Evolutionary conservation across 2,113 vertebrate genomes (phyloP), one percentile per base, ranked within the genome.

Genomic region (Delphinus delphis): DNA sequence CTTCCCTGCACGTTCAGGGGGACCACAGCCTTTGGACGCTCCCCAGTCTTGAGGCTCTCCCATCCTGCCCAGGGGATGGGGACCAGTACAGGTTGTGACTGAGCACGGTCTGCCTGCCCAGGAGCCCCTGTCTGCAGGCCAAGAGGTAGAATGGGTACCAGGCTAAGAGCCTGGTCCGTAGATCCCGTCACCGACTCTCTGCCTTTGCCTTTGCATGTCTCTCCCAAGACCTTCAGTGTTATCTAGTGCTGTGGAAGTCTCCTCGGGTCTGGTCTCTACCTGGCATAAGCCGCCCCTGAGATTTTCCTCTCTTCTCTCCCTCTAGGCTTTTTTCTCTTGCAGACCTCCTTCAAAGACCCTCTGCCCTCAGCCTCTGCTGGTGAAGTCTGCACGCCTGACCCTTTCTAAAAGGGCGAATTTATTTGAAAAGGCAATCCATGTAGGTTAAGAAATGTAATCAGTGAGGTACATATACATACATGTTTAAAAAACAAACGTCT

Each of bases 81-180:
- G 20, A 2, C 12, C 1, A 5, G 15, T 73, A 13, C 36, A 65
- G 28, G 2, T 33, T 47, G 8, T 31, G 11, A 0, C 18, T 12
- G 38, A 79, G 38, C 20, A 10, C 28, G 1, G 20, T 60, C 62
- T 76, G 12, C n/a, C 26, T n/a, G 73, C 15, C 21, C 9, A 28
- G 44, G 14, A 85, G 21, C 20, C 53, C 31, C 7, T 26, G 31
- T 38, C 50, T 18, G 23, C 8, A 8, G 53, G 55, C 31, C 14
- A 1, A 33, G 15, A 73, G 74, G 13, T 15, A 4, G n/a, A 21
- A 12, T 14, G 12, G 23, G 3, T 25, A 13, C 70, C 2, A 0
- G 28, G 17, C 41, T 44, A 47, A 33, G 33, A 25, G 26, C 28
- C 44, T 18, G 53, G 6, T 20, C 82, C 12, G 0, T 8, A 1